Conservation (phyloP, 1,140 invertebrate genomes). For the Penaeus chinensis region DNA sequence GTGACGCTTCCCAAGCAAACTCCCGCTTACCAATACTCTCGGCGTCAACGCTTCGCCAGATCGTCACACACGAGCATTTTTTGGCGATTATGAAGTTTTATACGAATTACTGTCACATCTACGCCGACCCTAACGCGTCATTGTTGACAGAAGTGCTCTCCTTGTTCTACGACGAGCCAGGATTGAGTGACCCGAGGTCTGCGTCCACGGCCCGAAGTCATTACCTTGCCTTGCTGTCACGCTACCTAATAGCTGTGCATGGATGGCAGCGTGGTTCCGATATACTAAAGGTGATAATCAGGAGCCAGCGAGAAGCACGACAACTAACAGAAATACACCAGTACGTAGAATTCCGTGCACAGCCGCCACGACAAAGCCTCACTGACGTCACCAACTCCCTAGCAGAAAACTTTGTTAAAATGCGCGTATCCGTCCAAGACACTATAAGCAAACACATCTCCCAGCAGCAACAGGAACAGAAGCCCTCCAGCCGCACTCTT, state of each 20-base stretch:
- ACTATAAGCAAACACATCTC: no score
- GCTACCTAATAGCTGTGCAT: slow-evolving; percentile 12
- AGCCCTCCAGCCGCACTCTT: no score
- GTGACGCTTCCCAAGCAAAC: not conserved
- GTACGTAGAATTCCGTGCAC: no score
- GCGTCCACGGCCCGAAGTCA: not conserved
- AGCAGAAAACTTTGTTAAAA: no score
- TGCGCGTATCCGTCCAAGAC: no score
- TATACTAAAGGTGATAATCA: no score
- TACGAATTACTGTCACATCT: not conserved
- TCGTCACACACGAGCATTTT: slow-evolving; percentile 3
- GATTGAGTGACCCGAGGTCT: not conserved
- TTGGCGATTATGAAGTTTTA: slow-evolving; percentile 13
- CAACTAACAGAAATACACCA: no score
- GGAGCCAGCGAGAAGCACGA: no score
- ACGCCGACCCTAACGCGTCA: not conserved
- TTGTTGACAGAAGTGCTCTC: not conserved
- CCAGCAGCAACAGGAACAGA: no score
- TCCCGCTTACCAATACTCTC: not conserved
- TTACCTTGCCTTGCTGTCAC: slow-evolving; percentile 1
- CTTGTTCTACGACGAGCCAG: no score
- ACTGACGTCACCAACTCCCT: no score
- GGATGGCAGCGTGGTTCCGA: not conserved
- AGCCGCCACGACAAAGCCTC: no score
- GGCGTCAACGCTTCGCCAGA: slow-evolving; percentile 4